These are phyloP conservation scores for Zaprionus inermis DNA, from an alignment of 1,140 invertebrate genomes.

Conservation along the genomic window DNA sequence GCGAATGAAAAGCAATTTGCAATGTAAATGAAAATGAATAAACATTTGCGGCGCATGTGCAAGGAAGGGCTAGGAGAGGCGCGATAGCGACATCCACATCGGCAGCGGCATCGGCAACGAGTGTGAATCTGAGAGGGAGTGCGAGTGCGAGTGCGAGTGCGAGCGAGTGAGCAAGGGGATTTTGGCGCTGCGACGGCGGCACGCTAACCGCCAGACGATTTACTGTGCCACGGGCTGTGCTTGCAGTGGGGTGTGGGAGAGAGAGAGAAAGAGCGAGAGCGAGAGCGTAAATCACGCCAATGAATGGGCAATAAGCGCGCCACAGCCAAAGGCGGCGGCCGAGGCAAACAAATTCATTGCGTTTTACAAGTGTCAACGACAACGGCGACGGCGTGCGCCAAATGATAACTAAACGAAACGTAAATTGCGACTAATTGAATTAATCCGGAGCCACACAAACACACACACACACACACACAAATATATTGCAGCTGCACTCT, in stretches of 20 bases:
- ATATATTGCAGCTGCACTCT: neutral
- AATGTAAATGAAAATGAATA: slow-evolving; percentile 64
- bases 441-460: slow-evolving; percentile 37
- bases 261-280: neutral
- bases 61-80: slow-evolving; percentile 25
- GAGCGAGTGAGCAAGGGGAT: slow-evolving; percentile 49
- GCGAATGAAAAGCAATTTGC: slow-evolving; percentile 63
- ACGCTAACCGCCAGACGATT: slow-evolving; percentile 51
- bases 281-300: slow-evolving; percentile 49
- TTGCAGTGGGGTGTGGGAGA: neutral
- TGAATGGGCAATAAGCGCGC: slow-evolving; percentile 46
- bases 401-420: slow-evolving; percentile 76
- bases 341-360: slow-evolving; percentile 68
- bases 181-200: slow-evolving; percentile 40
- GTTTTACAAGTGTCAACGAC: slow-evolving; percentile 78
- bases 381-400: slow-evolving; percentile 48
- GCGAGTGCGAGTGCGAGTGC: neutral
- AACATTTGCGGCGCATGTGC: slow-evolving; percentile 46
- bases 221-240: slow-evolving; percentile 10
- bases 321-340: slow-evolving; percentile 30
- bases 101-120: no score
- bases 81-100: no score
- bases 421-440: slow-evolving; percentile 79
- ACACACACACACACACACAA: slow-evolving; percentile 13
- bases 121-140: slow-evolving; percentile 1